These are phyloP conservation scores for Cossypha heuglini DNA, from an alignment of 2,797 vertebrate genomes.

Conservation along the genomic window DNA sequence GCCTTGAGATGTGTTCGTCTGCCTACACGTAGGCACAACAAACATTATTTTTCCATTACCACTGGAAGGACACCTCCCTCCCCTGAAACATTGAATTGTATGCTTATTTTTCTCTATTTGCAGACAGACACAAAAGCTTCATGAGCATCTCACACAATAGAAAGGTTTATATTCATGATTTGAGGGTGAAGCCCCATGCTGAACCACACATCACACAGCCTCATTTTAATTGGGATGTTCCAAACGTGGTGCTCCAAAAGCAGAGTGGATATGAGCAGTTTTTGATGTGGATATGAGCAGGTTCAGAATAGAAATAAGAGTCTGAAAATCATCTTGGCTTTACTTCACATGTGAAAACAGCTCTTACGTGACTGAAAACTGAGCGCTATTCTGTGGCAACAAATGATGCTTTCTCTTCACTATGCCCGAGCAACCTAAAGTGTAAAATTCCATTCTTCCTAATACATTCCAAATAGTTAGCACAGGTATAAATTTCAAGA, in stretches of 20 bases:
- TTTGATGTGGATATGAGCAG: neutral
- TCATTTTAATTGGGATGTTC: neutral
- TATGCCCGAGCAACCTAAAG: neutral
- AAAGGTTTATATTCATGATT: neutral
- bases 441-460: neutral
- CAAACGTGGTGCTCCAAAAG: neutral
- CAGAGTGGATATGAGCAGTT: neutral
- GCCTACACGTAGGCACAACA: neutral
- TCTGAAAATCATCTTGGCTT: neutral
- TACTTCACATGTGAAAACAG: neutral
- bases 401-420: neutral
- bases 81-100: accelerated
- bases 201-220: neutral
- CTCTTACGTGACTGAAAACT: neutral
- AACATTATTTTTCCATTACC: neutral
- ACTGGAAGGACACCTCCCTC: neutral
- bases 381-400: neutral
- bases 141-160: neutral
- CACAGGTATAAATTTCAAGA: neutral
- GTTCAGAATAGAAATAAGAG: neutral
- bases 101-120: neutral
- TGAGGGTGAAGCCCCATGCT: neutral
- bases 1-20: neutral
- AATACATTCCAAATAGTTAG: neutral
- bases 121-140: neutral